Evolutionary conservation across 2,888 invertebrate species (phyloP), one percentile per base, ranked within the genome.

Genomic region (Geophilus truncorum): DNA sequence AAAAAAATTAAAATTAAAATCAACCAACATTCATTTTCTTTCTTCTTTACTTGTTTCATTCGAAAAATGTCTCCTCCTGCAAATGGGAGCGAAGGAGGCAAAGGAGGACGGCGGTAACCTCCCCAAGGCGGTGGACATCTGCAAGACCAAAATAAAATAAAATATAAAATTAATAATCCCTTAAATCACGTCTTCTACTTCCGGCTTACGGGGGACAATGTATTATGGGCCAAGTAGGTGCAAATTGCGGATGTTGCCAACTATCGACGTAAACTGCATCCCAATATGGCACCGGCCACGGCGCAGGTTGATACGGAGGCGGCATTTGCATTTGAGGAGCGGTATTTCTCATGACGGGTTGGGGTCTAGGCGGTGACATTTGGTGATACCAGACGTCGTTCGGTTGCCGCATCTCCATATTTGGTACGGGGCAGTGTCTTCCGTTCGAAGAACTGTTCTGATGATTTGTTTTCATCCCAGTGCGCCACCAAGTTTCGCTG

Each of bases 401-500:
- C 51, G 51, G n/a, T 1, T 40, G 40, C 40, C 51, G 51, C 3
- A 51, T 51, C 4, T 51, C 51, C 51, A 51, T 21, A 7, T 51
- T 51, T 21, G 51, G 51, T 4, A 18, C 18, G 7, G 51, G 51
- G 18, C 1, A n/a, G 51, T 51, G 51, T 51, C 18, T 51, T 1
- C 7, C 51, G 18, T 1, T 3, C 6, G 51, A 21, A 1, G 51
- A 21, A 21, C 7, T 51, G 18, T 18, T 51, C 51, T n/a, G 6
- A 21, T 51, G 51, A 18, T 18, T 51, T 18, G 51, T 4, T 75
- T 36, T 32, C 78, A 77, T 77, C 21, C 78, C 78, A 21, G 18
- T 77, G 15, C 78, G 78, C 78, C 78, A 77, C 78, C 78, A 77
- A 10, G 78, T 34, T n/a, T 77, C 78, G 36, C 32, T 30, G 32